These are phyloP conservation scores for Cydia pomonella DNA, from an alignment of 1,140 invertebrate genomes.

Conservation along the genomic window DNA sequence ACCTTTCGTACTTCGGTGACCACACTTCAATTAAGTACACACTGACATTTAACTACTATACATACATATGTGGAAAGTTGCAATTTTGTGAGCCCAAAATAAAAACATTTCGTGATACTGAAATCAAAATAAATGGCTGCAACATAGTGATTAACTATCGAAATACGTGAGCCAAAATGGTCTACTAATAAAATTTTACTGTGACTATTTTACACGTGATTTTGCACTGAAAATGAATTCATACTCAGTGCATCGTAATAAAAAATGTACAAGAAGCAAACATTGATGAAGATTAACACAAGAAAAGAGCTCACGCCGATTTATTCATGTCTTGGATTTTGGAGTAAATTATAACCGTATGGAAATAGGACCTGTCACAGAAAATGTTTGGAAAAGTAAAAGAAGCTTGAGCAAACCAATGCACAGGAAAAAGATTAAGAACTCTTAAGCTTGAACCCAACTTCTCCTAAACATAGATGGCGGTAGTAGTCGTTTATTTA, in stretches of 20 bases:
- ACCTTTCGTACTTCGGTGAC: no score
- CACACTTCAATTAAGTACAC: no score
- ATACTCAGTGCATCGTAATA: background rate
- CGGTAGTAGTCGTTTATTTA: no score
- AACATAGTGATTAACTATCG: conserved; percentile 22
- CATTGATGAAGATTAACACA: background rate
- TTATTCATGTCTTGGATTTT: background rate
- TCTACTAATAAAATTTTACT: conserved; percentile 13
- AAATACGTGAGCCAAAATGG: conserved; percentile 15
- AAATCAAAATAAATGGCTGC: conserved; percentile 28
- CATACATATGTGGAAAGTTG: background rate
- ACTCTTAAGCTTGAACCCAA: no score
- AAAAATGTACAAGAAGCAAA: background rate
- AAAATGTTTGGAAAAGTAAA: background rate
- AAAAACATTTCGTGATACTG: conserved; percentile 9
- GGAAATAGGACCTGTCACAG: background rate
- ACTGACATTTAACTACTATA: background rate
- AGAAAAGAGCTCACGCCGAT: background rate
- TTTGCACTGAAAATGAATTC: background rate
- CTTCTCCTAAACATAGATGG: no score
- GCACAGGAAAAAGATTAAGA: background rate
- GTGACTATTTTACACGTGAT: conserved; percentile 19
- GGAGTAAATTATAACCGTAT: background rate
- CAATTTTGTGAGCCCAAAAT: background rate
- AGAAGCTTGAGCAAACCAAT: background rate